Conservation (phyloP, 2,888 invertebrate genomes). For the Poecilobothrus nobilitatus region DNA sequence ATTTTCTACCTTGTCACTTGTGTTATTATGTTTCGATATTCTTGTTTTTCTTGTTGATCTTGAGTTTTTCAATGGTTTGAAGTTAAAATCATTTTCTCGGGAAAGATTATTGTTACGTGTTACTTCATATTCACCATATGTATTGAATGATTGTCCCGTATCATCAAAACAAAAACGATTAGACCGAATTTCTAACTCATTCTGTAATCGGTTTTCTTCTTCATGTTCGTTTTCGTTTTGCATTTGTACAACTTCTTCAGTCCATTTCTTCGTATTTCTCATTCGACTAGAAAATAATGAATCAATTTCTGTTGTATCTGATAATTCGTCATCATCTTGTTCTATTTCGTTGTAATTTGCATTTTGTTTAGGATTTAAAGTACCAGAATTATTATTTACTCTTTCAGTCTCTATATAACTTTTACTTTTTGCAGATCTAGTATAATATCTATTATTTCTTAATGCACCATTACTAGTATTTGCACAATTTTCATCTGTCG, state of each 20-base stretch:
- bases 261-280: neutral
- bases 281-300: neutral
- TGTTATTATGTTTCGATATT: too few relatives aligned
- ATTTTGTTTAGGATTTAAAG: too few relatives aligned
- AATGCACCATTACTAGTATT: neutral
- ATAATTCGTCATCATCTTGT: neutral
- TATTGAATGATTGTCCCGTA: neutral
- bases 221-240: neutral
- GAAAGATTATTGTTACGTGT: too few relatives aligned
- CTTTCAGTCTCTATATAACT: neutral
- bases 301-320: neutral
- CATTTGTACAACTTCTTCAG: neutral
- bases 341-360: neutral
- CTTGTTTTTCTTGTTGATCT: too few relatives aligned
- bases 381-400: neutral
- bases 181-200: too few relatives aligned
- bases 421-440: neutral
- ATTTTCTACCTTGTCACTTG: neutral
- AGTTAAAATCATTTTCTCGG: too few relatives aligned
- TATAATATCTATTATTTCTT: neutral
- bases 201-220: too few relatives aligned
- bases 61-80: too few relatives aligned
- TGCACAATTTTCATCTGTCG: neutral
- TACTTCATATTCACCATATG: neutral
- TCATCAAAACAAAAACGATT: neutral